Conservation (phyloP, 2,888 invertebrate species). For the Augiades crinisus region DNA sequence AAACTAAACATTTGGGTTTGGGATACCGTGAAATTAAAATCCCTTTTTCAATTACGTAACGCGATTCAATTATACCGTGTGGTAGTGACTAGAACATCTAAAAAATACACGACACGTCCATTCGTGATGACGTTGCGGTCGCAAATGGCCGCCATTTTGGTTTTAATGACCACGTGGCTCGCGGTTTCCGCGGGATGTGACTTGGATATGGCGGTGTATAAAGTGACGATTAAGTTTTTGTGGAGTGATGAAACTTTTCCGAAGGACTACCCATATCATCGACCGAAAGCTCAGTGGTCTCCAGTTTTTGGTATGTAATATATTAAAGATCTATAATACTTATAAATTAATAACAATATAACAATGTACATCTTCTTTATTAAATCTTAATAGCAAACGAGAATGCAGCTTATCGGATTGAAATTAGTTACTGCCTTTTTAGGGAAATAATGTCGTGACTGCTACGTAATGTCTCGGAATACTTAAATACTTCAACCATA, state of each 20-base stretch:
- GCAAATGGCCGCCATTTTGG: conserved; percentile 65
- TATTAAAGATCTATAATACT: background rate
- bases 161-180: conserved; percentile 44
- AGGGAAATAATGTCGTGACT: too few species aligned
- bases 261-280: conserved; percentile 94
- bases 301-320: conserved; percentile 90
- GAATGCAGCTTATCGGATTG: too few species aligned
- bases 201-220: conserved; percentile 91
- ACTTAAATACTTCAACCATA: too few species aligned
- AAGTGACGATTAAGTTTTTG: conserved; percentile 91
- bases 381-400: too few species aligned
- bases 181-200: conserved; percentile 78
- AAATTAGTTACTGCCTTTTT: too few species aligned
- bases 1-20: conserved; percentile 35
- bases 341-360: background rate
- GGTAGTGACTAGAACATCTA: conserved; percentile 14
- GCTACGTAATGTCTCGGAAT: too few species aligned
- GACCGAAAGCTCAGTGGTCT: conserved; percentile 96
- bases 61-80: conserved; percentile 17
- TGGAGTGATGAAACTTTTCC: conserved; percentile 95
- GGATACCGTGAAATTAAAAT: conserved; percentile 37
- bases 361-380: too few species aligned
- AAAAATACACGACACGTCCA: conserved; percentile 39
- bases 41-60: conserved; percentile 20
- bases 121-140: conserved; percentile 45